Conservation (phyloP, 1,140 invertebrate genomes). For the Linepithema humile region DNA sequence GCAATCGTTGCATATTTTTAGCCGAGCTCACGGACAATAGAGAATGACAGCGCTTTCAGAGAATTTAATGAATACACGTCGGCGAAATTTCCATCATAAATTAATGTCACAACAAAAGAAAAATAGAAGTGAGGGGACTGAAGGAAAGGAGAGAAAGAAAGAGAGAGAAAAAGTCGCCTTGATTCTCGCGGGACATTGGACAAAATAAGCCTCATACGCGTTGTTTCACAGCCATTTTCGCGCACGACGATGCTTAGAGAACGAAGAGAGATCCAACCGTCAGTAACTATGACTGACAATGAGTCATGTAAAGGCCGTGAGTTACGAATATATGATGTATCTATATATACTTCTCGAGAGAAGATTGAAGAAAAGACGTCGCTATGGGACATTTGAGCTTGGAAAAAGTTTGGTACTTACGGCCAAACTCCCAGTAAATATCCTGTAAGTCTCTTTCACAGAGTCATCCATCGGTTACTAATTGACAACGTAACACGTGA, state of each 20-base stretch:
- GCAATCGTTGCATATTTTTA: slow-evolving; percentile 20
- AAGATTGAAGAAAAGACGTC: slow-evolving; percentile 71
- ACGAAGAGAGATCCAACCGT: background rate
- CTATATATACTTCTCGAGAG: slow-evolving; percentile 8
- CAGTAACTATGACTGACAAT: slow-evolving; percentile 58
- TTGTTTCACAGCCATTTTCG: background rate
- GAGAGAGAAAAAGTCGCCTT: background rate
- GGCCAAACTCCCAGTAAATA: no score
- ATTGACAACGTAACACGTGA: background rate
- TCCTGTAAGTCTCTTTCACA: no score
- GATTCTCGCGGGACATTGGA: background rate
- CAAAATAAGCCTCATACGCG: background rate
- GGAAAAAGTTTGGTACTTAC: background rate
- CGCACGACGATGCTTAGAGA: background rate
- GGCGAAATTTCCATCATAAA: slow-evolving; percentile 15
- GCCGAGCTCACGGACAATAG: slow-evolving; percentile 17
- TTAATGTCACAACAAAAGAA: background rate
- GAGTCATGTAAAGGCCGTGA: slow-evolving; percentile 68
- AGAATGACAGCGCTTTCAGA: slow-evolving; percentile 33
- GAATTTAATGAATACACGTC: slow-evolving; percentile 26
- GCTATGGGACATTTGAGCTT: slow-evolving; percentile 50
- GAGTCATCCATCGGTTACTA: background rate
- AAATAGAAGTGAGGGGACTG: background rate
- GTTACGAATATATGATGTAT: slow-evolving; percentile 58
- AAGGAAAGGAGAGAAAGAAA: background rate